Evolutionary conservation across 2,888 invertebrate genomes (phyloP), one percentile per base, ranked within the genome.

Genomic region (Dynastes hyllus): DNA sequence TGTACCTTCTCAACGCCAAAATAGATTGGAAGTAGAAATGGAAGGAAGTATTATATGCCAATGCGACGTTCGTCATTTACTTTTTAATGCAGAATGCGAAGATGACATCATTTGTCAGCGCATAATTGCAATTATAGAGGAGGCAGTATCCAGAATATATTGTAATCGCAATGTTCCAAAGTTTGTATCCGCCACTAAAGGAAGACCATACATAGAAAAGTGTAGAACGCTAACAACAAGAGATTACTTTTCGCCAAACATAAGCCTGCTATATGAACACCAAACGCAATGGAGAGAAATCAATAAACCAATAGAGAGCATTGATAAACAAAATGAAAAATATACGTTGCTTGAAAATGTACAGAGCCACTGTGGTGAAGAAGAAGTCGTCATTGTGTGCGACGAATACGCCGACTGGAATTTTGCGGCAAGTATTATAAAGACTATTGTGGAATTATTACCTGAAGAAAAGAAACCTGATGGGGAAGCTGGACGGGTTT

Each of bases 61-160:
- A 55, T 87, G 88, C 66, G 85, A 88, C 66, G 85, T 88, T 37
- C 83, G 83, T 76, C 83, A 87, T 81, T 80, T 88, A 8, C 83
- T 82, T 80, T 88, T 87, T 79, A 87, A 88, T 78, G 83, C 85
- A 81, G 82, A 83, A 4, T 83, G 78, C 40, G 85, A 86, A 32
- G 86, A 86, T 58, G 88, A 88, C 81, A 76, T 78, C 0, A 83
- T 87, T 1, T 86, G 87, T 61, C 81, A 83, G 75, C 83, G 79
- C 66, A 82, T 85, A 0, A 78, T 87, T 66, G 79, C 79, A 1
- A 84, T 83, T 1, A 82, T 88, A 29, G 81, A 85, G 65, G 87
- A 87, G 79, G 87, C 87, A n/a, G 79, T 79, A 65, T 53, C 66
- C 6, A 82, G 87, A 67, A 83, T 86, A 78, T 80, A 78, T 51